Evolutionary conservation across 2,888 invertebrate species (phyloP).

Genomic region (Chrysina gloriosa): DNA sequence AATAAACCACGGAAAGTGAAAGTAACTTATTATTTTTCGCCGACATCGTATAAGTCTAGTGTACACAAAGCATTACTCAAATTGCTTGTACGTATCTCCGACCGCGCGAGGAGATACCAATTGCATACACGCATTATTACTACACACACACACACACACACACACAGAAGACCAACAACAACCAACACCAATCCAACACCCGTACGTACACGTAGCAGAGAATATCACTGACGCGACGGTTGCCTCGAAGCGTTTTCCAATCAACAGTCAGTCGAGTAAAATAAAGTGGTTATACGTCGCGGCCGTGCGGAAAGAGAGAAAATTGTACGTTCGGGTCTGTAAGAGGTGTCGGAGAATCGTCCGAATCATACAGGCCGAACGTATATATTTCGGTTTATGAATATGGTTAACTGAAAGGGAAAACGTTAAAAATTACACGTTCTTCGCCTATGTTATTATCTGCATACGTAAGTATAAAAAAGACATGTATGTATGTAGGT

Average conservation of each 20-base stretch:
- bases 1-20: too few relatives aligned
- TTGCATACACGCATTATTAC: too few relatives aligned
- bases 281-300: slow-evolving; percentile 10
- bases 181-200: too few relatives aligned
- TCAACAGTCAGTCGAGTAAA: slow-evolving; percentile 17
- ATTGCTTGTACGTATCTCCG: background rate
- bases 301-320: background rate
- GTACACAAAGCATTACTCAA: slow-evolving; percentile 2
- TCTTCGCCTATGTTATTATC: background rate
- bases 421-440: slow-evolving; percentile 10
- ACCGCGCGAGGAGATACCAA: background rate
- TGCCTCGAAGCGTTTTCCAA: slow-evolving; percentile 13
- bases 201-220: background rate
- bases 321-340: background rate
- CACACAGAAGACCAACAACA: too few relatives aligned
- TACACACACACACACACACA: too few relatives aligned
- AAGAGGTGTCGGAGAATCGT: slow-evolving; percentile 21
- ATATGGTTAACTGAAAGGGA: background rate
- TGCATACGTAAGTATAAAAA: too few relatives aligned
- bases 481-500: too few relatives aligned
- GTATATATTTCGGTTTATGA: slow-evolving; percentile 2
- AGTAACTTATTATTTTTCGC: too few relatives aligned
- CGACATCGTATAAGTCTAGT: too few relatives aligned
- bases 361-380: slow-evolving; percentile 10
- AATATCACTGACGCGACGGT: slow-evolving; percentile 15